Percentiles rank a stretch among this genome's conserved stretches.
Conservation (phyloP, 2,888 invertebrate genomes). For the Anagyrus pseudococci region DNA sequence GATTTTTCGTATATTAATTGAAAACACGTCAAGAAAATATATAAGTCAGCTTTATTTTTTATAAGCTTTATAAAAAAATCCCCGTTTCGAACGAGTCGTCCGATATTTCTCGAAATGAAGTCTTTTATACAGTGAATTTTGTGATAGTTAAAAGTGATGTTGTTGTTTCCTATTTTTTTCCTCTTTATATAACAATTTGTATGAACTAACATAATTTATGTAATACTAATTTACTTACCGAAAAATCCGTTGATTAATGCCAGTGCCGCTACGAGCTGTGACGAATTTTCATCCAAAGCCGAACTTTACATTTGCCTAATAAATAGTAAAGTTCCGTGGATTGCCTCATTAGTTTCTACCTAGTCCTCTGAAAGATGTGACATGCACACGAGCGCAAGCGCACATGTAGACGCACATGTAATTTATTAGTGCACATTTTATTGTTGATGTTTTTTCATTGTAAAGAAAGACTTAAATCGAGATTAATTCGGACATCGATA, state of each 20-base stretch:
- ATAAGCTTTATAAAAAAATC: slow-evolving; percentile 31
- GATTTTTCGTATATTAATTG: slow-evolving; percentile 23
- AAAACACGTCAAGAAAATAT: slow-evolving; percentile 20
- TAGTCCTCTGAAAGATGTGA: slow-evolving; percentile 46
- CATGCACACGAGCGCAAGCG: neutral
- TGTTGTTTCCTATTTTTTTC: slow-evolving; percentile 10
- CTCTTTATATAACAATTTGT: neutral
- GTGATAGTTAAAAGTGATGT: slow-evolving; percentile 20
- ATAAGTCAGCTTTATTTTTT: slow-evolving; percentile 36
- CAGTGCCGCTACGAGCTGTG: too few relatives aligned
- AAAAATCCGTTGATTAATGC: too few relatives aligned
- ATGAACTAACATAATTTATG: too few relatives aligned
- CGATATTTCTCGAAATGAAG: slow-evolving; percentile 30
- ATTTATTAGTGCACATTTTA: slow-evolving; percentile 42
- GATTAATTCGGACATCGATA: slow-evolving; percentile 41
- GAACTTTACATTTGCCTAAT: too few relatives aligned
- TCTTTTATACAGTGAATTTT: slow-evolving; percentile 24
- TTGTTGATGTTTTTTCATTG: slow-evolving; percentile 29
- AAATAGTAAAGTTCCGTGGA: too few relatives aligned
- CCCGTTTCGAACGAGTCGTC: slow-evolving; percentile 22
- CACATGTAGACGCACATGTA: slow-evolving; percentile 50
- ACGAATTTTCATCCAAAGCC: too few relatives aligned
- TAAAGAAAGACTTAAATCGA: slow-evolving; percentile 29
- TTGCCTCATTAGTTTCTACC: slow-evolving; percentile 57
- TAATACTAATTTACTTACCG: too few relatives aligned